Base-by-base conservation (phyloP, 1,140 invertebrate species). In the Leptoteleia sp. region DNA sequence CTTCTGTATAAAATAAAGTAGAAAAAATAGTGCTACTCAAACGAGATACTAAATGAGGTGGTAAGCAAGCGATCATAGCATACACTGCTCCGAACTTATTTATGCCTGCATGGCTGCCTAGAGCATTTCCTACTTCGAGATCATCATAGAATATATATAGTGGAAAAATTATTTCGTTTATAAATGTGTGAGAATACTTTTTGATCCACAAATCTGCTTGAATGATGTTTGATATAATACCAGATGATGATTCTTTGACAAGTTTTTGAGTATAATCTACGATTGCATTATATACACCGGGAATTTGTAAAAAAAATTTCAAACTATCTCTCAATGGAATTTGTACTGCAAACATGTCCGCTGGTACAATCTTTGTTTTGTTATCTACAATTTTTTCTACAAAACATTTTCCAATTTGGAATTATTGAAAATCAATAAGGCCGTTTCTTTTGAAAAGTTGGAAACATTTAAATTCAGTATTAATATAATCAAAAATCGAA, bases 141-240 rank as follows among this genome's bases (percentile, higher is more conserved):
- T 33, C 31, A 33, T 33, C 31, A n/a, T n/a, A 33, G n/a, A 33
- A 33, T 33, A 33, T n/a, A 33, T 33, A 33, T 9, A n/a, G 15
- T 37, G 77, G 71, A 4, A 80, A 15, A 8, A 80, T n/a, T 55
- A 29, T 3, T 3, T 47, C 16, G 7, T 55, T 31, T n/a, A n/a
- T 33, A n/a, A 33, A n/a, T 9, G 8, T 1, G 8, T 38, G 27
- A n/a, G 1, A 11, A 57, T 64, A 73, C 3, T 62, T 55, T 3
- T 1, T 64, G 12, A 9, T 11, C 40, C 68, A 55, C 22, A 54
- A 25, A 19, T 48, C 31, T 4, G 35, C 25, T 40, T 75, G 52
- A 3, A 75, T 65, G 1, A 75, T 59, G 31, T 75, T 59, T 3
- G 19, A 33, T 9, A 65, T 50, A 25, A 65, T 27, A 7, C 16